Conservation (phyloP, 2,113 vertebrate species). For the Lasiurus cinereus region DNA sequence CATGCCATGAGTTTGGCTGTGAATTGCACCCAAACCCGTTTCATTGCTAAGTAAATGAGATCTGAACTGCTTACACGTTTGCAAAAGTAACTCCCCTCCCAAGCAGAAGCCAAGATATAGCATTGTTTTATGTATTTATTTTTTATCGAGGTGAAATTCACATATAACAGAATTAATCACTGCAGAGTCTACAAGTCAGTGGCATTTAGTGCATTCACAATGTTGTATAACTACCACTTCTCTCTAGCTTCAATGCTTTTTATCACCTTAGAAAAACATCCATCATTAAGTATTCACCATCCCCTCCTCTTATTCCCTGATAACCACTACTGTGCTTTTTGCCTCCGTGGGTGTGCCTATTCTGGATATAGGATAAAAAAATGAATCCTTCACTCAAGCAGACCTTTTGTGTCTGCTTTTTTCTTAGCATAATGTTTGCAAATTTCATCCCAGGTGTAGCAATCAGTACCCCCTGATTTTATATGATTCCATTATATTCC, state of each 20-base stretch:
- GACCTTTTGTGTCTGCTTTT: not conserved
- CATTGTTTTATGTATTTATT: not conserved
- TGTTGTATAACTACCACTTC: not conserved
- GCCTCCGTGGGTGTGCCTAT: not conserved
- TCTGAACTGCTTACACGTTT: not conserved
- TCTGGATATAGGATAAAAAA: not conserved
- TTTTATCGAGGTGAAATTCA: conserved; percentile 30
- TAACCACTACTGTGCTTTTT: not conserved
- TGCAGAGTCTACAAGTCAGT: not conserved
- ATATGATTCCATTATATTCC: not conserved
- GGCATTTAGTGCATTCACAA: not conserved
- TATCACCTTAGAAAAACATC: not conserved
- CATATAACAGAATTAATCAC: not conserved
- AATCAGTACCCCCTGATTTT: not conserved
- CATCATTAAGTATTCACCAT: not conserved
- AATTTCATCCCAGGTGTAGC: not conserved
- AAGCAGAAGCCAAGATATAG: not conserved
- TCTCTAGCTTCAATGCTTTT: not conserved
- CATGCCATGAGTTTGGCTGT: not conserved
- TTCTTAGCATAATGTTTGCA: not conserved
- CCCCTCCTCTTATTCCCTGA: not conserved
- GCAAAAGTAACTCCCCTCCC: not conserved
- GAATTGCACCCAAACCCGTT: not conserved
- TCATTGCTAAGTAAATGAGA: not conserved
- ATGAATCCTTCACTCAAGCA: not conserved